Evolutionary conservation across 2,888 invertebrate genomes (phyloP), one percentile per base, ranked within the genome.

Genomic region (Synergus gifuensis): DNA sequence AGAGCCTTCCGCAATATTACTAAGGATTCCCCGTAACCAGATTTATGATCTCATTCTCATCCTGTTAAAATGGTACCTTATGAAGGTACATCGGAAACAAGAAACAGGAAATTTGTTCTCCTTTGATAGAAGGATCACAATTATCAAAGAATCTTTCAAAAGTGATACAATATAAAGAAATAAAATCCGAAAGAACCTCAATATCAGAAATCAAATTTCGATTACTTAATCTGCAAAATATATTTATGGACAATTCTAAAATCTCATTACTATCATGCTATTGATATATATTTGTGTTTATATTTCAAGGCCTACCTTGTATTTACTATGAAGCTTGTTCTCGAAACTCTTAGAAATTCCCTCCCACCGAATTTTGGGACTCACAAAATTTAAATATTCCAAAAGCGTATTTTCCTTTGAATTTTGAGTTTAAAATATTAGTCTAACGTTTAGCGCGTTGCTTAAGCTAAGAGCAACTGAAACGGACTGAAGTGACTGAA

Each of bases 391-490:
- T 0, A 4, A 22, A 54, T 54, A n/a, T 54, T n/a, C n/a, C 3
- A n/a, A 54, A 54, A n/a, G 2, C n/a, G n/a, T 60, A 22, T 60
- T 60, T 60, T 18, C 12, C 11, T 8, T 12, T 22, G n/a, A n/a
- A 66, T 66, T n/a, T 42, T 66, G 16, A 66, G n/a, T 42, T 42
- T 16, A 1, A 79, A 60, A 66, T 22, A 49, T 58, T 76, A 63
- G 44, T 73, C 40, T 22, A 58, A 36, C 64, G 79, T 81, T 77
- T 78, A 87, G 84, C 84, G 86, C 85, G 87, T 87, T 88, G 87
- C 85, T 89, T 86, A 88, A 88, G 86, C 89, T 85, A 88, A 88
- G 85, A 86, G 86, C 88, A 87, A 89, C 90, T 90, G 88, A 88
- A 73, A 54, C 36, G n/a, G 73, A 73, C 73, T 73, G 69, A 69